Evolutionary conservation across 53 echinoderm and acorn worm genomes (phyloP).

Genomic region (Hippasteria phrygiana): DNA sequence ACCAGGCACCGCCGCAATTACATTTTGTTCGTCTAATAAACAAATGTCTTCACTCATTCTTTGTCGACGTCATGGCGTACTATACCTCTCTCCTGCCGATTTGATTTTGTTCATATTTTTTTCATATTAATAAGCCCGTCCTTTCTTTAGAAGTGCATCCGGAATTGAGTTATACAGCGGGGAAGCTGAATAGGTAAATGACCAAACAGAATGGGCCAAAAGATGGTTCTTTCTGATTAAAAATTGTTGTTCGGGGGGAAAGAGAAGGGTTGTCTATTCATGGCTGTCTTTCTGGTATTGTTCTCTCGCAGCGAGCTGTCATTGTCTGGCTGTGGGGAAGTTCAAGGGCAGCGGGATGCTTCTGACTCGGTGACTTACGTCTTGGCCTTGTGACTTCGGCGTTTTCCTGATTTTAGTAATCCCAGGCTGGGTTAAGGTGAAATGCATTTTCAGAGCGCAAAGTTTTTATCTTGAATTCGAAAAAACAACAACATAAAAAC

Average conservation of each 20-base stretch:
- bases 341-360: slow-evolving; percentile 23
- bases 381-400: slow-evolving; percentile 4
- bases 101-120: slow-evolving; percentile 20
- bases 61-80: neutral
- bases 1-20: slow-evolving; percentile 11
- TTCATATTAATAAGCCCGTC: neutral
- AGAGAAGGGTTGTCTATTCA: neutral
- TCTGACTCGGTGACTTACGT: no score
- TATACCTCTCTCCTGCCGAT: neutral
- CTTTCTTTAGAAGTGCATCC: slow-evolving; percentile 10
- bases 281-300: slow-evolving; percentile 41
- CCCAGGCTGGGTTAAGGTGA: neutral
- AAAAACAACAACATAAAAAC: neutral
- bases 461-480: neutral
- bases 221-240: slow-evolving; percentile 50
- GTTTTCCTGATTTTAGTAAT: slow-evolving; percentile 5
- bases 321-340: slow-evolving; percentile 33
- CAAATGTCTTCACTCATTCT: neutral
- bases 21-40: slow-evolving; percentile 30
- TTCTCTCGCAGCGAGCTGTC: slow-evolving; percentile 40
- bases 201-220: slow-evolving; percentile 15
- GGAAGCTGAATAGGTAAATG: slow-evolving; percentile 41
- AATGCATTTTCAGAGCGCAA: neutral
- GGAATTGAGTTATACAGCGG: slow-evolving; percentile 43
- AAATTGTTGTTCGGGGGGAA: neutral